Evolutionary conservation across 2,113 vertebrate species (phyloP), one percentile per base, ranked within the genome.

Genomic region (Anseranas semipalmata): DNA sequence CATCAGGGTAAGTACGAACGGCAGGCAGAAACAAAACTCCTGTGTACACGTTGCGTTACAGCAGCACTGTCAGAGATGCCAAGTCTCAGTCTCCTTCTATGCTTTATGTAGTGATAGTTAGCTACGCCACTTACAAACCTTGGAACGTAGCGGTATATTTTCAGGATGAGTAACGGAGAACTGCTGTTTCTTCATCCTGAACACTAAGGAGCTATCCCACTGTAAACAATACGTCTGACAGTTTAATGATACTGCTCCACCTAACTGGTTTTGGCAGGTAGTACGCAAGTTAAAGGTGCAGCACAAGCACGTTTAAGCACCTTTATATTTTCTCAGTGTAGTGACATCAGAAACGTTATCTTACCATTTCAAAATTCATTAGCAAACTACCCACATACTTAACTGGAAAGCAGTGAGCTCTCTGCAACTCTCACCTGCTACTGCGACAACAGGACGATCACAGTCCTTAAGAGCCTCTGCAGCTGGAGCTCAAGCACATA

Each of bases 1-100:
- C 66, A 87, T 62, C 70, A 25, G 86, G 81, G 28, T 92, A 91
- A 78, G 92, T 39, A 95, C 0, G 24, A 94, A 80, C 72, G n/a
- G 50, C 75, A 76, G 85, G 93, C 87, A 90, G 93, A 93, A 84
- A 78, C 77, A 89, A 79, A 93, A 92, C 94, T 95, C 95, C 91
- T 83, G 85, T 37, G 63, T 65, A 39, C 68, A 74, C 7, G 7
- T 15, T 79, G 81, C 66, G n/a, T 67, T 59, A 78, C 77, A 92
- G 91, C 74, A 87, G 91, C 81, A 4, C 87, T 13, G 37, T 37
- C 81, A 11, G 92, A 58, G 94, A 87, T 59, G 91, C 94, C 89
- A 93, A 87, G 83, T 46, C 91, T 93, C 87, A 9, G 45, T 48
- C 89, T 93, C 71, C 94, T 91, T 89, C 52, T 19, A 10, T 84